phyloP scores from a whole-genome alignment of 2,888 invertebrate species.

The Allolobophora icterica region DNA sequence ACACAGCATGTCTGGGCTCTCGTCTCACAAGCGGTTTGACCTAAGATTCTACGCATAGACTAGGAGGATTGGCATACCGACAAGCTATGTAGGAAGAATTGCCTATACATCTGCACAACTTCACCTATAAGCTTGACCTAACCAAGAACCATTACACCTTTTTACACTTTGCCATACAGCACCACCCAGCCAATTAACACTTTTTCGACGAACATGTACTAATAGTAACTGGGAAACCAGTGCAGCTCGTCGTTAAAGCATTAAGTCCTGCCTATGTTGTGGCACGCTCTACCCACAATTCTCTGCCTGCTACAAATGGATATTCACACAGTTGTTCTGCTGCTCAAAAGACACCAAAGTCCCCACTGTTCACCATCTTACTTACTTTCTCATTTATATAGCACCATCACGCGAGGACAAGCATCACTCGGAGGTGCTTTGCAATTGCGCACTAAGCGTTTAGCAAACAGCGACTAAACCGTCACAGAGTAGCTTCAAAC shows the following conservation, averaged over 20 bases:
- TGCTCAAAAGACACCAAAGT: too few relatives aligned
- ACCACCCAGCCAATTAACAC: too few relatives aligned
- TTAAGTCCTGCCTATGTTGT: neutral
- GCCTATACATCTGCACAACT: neutral
- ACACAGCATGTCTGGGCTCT: neutral
- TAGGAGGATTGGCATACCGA: neutral
- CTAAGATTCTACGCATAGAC: neutral
- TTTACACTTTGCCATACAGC: too few relatives aligned
- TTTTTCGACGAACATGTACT: too few relatives aligned
- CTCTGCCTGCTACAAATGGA: neutral
- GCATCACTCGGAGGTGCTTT: neutral
- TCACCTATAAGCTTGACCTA: neutral
- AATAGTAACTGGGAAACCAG: too few relatives aligned
- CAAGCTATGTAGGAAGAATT: neutral
- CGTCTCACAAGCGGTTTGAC: neutral
- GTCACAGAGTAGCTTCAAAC: neutral
- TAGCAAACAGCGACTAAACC: neutral
- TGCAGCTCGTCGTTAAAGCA: too few relatives aligned
- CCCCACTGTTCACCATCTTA: neutral
- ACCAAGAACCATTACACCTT: neutral
- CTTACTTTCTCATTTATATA: neutral
- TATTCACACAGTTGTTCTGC: too few relatives aligned
- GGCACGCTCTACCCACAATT: too few relatives aligned
- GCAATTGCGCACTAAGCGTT: neutral
- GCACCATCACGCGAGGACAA: neutral